Evolutionary conservation across 2,113 vertebrate species (phyloP).

Genomic region (Pseudorectes ferrugineus): DNA sequence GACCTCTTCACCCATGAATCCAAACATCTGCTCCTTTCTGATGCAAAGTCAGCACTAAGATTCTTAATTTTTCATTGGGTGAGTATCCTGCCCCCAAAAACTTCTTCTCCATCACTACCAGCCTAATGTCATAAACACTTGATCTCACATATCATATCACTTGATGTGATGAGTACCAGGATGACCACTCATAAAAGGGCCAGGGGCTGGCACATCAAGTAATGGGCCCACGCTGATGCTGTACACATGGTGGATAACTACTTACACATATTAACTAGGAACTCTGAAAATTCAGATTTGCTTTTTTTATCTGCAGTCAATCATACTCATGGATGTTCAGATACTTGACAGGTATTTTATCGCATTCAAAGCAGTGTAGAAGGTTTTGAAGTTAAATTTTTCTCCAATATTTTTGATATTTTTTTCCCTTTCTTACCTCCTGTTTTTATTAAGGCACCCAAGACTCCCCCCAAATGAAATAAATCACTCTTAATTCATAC

Average conservation of each 20-base stretch:
- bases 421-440: background rate
- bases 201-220: background rate
- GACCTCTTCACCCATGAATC: background rate
- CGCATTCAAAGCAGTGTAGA: background rate
- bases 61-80: background rate
- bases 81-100: background rate
- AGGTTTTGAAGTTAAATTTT: background rate
- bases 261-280: background rate
- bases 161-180: background rate
- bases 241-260: background rate
- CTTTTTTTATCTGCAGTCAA: background rate
- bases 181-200: background rate
- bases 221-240: rapidly evolving
- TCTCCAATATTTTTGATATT: background rate
- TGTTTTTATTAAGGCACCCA: background rate
- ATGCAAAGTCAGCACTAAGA: background rate
- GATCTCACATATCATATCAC: background rate
- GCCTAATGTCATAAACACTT: background rate
- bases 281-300: background rate
- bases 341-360: background rate
- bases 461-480: background rate
- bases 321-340: background rate
- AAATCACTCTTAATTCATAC: background rate
- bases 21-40: background rate
- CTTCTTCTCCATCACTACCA: background rate